A percentile compares a stretch with the other conserved stretches of the same genome.
Evolutionary conservation across 2,888 invertebrate genomes (phyloP).

Genomic region (Sphecodes monilicornis): DNA sequence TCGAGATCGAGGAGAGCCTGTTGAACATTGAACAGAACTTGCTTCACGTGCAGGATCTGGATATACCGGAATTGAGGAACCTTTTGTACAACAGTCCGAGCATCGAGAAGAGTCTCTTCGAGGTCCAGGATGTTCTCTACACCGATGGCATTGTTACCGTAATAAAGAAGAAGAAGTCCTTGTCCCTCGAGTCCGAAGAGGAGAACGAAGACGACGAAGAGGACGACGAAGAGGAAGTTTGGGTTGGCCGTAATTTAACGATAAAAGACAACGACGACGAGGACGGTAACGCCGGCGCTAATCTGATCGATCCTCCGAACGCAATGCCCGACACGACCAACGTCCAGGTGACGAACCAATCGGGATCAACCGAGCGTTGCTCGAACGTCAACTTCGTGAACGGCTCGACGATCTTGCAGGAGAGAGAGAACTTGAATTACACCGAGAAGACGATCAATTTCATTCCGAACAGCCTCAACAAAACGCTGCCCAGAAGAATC

Average conservation of each 20-base stretch:
- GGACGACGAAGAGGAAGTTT: conserved; percentile 61
- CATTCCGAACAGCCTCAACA: conserved; percentile 73
- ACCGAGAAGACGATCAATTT: conserved; percentile 72
- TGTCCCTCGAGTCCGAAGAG: conserved; percentile 58
- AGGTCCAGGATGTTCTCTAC: conserved; percentile 73
- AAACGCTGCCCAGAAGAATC: conserved; percentile 67
- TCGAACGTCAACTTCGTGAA: conserved; percentile 45
- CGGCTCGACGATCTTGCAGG: conserved; percentile 24
- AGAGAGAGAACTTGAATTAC: conserved; percentile 27
- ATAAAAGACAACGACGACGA: conserved; percentile 64
- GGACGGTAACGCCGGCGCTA: conserved; percentile 58
- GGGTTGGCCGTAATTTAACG: conserved; percentile 52
- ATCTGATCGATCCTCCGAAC: conserved; percentile 52
- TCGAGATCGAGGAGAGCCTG: conserved; percentile 80
- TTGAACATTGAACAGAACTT: conserved; percentile 79
- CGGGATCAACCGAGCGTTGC: conserved; percentile 46
- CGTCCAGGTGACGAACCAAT: conserved; percentile 42
- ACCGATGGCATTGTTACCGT: conserved; percentile 70
- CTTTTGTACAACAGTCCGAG: conserved; percentile 76
- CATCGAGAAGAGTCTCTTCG: conserved; percentile 73
- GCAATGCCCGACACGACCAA: conserved; percentile 63
- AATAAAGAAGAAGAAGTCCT: conserved; percentile 55
- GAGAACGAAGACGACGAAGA: conserved; percentile 63
- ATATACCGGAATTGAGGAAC: conserved; percentile 78
- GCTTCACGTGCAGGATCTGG: conserved; percentile 78